phyloP scores from a whole-genome alignment of 1,140 invertebrate genomes.

The Colletes gigas region DNA sequence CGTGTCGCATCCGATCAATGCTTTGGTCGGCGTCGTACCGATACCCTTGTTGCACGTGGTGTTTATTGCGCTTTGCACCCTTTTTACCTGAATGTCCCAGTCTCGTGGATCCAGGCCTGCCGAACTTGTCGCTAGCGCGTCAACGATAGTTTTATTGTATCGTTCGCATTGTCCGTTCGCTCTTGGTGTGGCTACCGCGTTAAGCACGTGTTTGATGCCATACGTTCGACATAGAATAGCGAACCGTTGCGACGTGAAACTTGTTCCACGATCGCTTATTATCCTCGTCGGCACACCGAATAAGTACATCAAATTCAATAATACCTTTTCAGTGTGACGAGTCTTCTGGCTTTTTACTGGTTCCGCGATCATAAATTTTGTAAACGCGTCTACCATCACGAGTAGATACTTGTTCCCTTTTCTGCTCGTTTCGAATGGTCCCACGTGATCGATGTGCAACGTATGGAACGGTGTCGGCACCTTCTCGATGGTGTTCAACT shows the following conservation, averaged over 20 bases:
- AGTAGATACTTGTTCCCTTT: too few relatives aligned
- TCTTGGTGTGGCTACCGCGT: conserved; percentile 6
- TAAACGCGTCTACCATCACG: too few relatives aligned
- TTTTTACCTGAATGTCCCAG: background rate
- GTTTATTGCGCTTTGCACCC: background rate
- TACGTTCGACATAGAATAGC: background rate
- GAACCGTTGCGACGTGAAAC: background rate
- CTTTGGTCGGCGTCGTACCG: background rate
- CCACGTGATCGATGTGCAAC: too few relatives aligned
- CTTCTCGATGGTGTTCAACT: too few relatives aligned
- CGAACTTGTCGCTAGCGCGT: background rate
- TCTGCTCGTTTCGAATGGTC: too few relatives aligned
- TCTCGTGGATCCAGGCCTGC: background rate
- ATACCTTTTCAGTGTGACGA: too few relatives aligned
- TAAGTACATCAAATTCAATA: background rate
- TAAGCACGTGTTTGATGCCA: conserved; percentile 7
- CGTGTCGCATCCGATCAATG: background rate
- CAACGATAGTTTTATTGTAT: conserved; percentile 8
- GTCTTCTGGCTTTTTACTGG: background rate
- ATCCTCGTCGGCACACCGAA: background rate
- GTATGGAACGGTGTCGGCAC: too few relatives aligned
- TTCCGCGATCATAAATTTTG: background rate
- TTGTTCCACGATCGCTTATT: background rate
- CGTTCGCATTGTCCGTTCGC: conserved; percentile 19
- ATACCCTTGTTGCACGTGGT: background rate